A percentile compares a stretch with the other conserved stretches of the same genome.
These are phyloP conservation scores for Drosophila repletoides DNA, from an alignment of 1,140 invertebrate species.

Conservation along the genomic window DNA sequence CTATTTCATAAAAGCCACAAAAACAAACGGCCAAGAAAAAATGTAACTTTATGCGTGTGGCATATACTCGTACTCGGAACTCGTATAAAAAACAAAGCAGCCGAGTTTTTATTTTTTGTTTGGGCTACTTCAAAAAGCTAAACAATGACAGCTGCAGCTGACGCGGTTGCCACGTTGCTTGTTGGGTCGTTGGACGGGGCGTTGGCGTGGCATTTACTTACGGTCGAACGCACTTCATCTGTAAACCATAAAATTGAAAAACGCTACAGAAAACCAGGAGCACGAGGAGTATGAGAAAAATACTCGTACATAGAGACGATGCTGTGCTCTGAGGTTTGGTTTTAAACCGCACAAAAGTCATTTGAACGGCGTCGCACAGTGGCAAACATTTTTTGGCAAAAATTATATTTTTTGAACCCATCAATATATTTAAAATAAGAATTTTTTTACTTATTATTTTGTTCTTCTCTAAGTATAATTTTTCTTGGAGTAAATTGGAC, in stretches of 20 bases:
- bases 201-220: constrained; percentile 61
- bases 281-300: constrained; percentile 4
- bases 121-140: constrained; percentile 58
- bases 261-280: constrained; percentile 39
- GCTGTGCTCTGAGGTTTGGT: constrained; percentile 49
- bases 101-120: constrained; percentile 29
- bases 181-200: background rate
- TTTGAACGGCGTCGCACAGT: constrained; percentile 74
- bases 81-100: constrained; percentile 7
- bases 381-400: no score
- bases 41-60: constrained; percentile 59
- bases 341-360: constrained; percentile 78
- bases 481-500: no score
- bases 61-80: no score
- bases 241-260: constrained; percentile 80
- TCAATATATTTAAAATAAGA: no score
- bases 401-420: no score
- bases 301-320: background rate
- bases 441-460: no score
- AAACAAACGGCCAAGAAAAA: constrained; percentile 27
- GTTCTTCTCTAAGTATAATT: no score
- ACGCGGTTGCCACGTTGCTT: constrained; percentile 40
- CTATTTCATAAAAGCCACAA: constrained; percentile 27
- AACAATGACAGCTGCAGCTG: constrained; percentile 76
- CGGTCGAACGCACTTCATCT: constrained; percentile 78